Conservation (phyloP, 2,113 vertebrate species). For the Brachyhypopomus gauderio region DNA sequence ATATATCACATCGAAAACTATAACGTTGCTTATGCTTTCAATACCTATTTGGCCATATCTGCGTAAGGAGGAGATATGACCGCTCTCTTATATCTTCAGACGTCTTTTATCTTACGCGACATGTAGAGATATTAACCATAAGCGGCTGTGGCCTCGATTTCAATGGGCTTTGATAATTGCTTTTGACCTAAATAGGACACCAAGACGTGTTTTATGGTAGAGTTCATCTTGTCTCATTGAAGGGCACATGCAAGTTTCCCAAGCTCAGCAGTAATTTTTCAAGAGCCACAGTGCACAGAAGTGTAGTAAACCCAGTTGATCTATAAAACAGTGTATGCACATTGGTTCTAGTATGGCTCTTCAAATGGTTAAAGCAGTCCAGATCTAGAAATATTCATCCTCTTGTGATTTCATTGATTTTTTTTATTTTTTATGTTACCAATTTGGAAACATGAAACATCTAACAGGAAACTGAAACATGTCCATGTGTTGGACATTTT, state of each 20-base stretch:
- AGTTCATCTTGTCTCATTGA: no score
- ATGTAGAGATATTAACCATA: conserved; percentile 6
- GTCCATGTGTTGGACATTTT: not conserved
- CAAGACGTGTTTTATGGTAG: not conserved
- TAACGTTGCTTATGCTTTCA: not conserved
- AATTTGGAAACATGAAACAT: not conserved
- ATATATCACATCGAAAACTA: no score
- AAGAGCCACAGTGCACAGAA: not conserved
- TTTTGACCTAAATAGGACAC: not conserved
- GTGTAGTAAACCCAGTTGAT: not conserved
- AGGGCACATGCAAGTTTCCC: not conserved
- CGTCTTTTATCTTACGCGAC: conserved; percentile 20
- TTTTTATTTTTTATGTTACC: no score
- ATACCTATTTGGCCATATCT: not conserved
- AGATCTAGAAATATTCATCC: no score
- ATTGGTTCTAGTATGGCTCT: no score
- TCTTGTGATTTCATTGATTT: no score
- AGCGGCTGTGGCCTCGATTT: conserved; percentile 24
- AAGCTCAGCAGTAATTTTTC: not conserved
- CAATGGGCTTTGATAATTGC: conserved; percentile 3
- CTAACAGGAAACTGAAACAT: not conserved
- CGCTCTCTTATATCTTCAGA: conserved; percentile 18
- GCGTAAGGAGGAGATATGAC: not conserved
- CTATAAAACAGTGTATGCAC: not conserved
- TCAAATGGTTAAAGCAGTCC: no score